Evolutionary conservation across 2,113 vertebrate genomes (phyloP), one percentile per base, ranked within the genome.

Genomic region (Calcarius ornatus): DNA sequence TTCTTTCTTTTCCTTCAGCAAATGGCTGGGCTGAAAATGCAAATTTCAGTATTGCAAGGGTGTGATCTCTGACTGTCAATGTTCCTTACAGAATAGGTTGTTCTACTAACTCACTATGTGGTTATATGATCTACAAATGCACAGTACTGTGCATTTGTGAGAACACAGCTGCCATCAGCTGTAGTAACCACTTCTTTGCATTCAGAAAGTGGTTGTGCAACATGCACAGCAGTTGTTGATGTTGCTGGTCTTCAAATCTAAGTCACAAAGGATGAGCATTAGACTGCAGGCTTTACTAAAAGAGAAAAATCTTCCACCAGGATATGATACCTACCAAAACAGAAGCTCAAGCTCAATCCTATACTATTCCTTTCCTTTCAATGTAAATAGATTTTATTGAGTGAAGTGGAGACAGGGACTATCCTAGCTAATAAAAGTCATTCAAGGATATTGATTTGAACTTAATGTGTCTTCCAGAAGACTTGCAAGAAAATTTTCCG

Each of bases 401-500:
- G 28, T 40, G 37, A 27, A 60, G 16, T 50, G 70, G 31, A 57
- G 31, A 23, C 21, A 47, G 35, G 33, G 28, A 71, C 38, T 59
- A 25, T 25, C 13, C 22, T 23, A 80, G 47, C 5, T 76, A 68
- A 50, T 76, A 42, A 54, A 45, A 63, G 16, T 50, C 24, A 23
- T 43, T 75, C 33, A 31, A 50, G 5, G 28, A 61, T 75, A 79
- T 48, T 71, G 38, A 53, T 60, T 48, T 73, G 31, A 84, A 86
- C 12, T n/a, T 86, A 8, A 11, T 0, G 0, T 33, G 27, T 68
- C 15, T 38, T 91, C 3, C 5, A 43, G 17, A 85, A 88, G 24
- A 51, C 33, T 54, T 87, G 37, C 23, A 43, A 56, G 40, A 50
- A 72, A 73, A 50, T 50, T 48, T 87, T 90, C 12, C 4, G 43